Base-by-base conservation (phyloP, 1,140 invertebrate species). In the Harlomillsia oculata region DNA sequence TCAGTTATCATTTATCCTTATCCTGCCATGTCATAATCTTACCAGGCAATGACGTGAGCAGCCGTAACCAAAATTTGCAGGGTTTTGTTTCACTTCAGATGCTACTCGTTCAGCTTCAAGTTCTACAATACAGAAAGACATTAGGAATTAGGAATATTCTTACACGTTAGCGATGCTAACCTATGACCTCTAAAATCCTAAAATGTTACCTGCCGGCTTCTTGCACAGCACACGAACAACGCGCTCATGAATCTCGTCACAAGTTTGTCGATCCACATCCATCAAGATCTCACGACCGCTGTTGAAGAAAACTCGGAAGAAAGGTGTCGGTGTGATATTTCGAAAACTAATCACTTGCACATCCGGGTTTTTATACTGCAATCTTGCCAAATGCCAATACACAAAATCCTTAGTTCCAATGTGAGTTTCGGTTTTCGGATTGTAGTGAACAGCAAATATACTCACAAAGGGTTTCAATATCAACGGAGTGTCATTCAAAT, bases 311-410 rank as follows among this genome's bases (percentile, higher is more conserved):
- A 57, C 57, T 58, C 56, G 80, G n/a, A 97, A 82, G 70, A 93
- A 97, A 2, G 95, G 94, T 18, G 89, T 82, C 9, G 94, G 92
- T 2, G 91, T 94, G 67, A 89, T 74, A 71, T 96, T 90, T 68
- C 81, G 85, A 53, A 95, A 82, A 1, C 89, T 88, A 14, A 85
- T 69, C 23, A 97, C 78, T 73, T 97, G 92, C 1, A 97, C 85
- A 32, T 83, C 67, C 3, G 92, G 92, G 77, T 97, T 97, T 74
- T 92, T 92, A 67, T 85, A 97, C 68, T 97, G 89, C 34, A 98
- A 71, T 72, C 96, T 92, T 20, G 89, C 82, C 60, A 96, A 73
- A 73, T 90, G 80, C 93, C 93, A 97, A 72, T 92, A 96, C 2
- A 92, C 82, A 72, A 97, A 97, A 5, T 94, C 81, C 66, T 88